These are phyloP conservation scores for Gallinago undulata DNA, from an alignment of 2,113 vertebrate genomes.

Conservation along the genomic window DNA sequence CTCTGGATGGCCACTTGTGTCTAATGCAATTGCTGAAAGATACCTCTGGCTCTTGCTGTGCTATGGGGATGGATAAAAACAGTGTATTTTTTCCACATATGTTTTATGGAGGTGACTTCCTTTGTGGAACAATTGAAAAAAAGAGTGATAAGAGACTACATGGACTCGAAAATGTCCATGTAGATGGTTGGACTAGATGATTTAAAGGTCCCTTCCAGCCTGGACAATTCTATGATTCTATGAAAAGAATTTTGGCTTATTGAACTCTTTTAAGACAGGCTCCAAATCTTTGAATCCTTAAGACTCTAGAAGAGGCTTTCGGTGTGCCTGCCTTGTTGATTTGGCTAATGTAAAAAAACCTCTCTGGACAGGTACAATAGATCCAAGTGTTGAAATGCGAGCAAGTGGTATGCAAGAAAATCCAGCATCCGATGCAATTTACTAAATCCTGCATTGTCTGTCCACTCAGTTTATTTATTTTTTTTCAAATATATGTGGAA, in stretches of 20 bases:
- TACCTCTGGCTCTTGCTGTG: not conserved
- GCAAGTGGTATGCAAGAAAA: not conserved
- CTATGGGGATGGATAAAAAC: not conserved
- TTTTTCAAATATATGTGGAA: not conserved
- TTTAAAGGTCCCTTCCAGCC: too few species aligned
- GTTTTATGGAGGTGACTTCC: not conserved
- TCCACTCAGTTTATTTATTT: not conserved
- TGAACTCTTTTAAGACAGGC: not conserved
- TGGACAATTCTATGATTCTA: too few species aligned
- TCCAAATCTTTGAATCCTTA: not conserved
- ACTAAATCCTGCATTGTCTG: not conserved
- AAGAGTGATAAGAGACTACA: not conserved
- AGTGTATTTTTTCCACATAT: not conserved
- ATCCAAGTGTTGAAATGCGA: not conserved
- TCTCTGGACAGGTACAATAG: not conserved
- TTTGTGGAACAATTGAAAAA: not conserved
- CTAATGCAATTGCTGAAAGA: not conserved
- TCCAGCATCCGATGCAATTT: not conserved
- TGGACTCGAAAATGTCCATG: not conserved
- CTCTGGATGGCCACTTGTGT: not conserved
- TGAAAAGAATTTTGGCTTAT: not conserved
- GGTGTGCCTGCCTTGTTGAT: not conserved
- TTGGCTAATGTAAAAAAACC: not conserved
- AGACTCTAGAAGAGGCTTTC: not conserved
- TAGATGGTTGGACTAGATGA: too few species aligned